phyloP scores from a whole-genome alignment of 2,888 invertebrate genomes.

The Ichneumoninae sp. region DNA sequence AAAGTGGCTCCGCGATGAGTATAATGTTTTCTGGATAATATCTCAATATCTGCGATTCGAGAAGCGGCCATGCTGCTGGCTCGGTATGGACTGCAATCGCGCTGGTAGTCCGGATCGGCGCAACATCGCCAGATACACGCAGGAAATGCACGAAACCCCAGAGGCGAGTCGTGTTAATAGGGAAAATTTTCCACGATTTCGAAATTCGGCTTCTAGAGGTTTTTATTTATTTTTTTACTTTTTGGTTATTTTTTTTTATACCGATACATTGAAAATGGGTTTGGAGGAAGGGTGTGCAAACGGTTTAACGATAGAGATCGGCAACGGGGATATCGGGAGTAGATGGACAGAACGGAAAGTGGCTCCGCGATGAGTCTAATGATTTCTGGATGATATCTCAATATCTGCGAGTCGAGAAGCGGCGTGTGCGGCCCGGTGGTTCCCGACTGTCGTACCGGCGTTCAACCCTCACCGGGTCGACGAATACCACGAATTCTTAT shows the following conservation, averaged over 20 bases:
- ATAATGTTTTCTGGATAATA: conserved; percentile 59
- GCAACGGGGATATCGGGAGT: neutral
- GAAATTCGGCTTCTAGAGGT: neutral
- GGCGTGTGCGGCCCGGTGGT: conserved; percentile 32
- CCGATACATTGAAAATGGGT: no score
- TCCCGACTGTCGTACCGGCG: conserved; percentile 9
- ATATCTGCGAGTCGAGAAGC: conserved; percentile 45
- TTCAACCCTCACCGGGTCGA: conserved; percentile 45
- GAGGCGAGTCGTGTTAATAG: conserved; percentile 17
- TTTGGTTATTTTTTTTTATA: no score
- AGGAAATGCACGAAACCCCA: neutral
- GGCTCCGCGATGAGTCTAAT: conserved; percentile 49
- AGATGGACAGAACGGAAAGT: neutral
- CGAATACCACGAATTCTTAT: conserved; percentile 70
- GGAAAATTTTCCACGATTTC: conserved; percentile 22
- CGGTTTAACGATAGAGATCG: neutral
- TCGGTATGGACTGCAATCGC: conserved; percentile 9
- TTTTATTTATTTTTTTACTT: neutral
- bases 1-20: conserved; percentile 38
- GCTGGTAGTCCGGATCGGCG: neutral
- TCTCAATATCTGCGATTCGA: conserved; percentile 59
- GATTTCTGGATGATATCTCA: conserved; percentile 63
- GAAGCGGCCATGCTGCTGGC: conserved; percentile 15
- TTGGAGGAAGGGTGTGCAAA: no score
- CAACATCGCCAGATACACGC: conserved; percentile 25